phyloP scores from a whole-genome alignment of 2,888 invertebrate genomes.

The Aporophyla nigra region DNA sequence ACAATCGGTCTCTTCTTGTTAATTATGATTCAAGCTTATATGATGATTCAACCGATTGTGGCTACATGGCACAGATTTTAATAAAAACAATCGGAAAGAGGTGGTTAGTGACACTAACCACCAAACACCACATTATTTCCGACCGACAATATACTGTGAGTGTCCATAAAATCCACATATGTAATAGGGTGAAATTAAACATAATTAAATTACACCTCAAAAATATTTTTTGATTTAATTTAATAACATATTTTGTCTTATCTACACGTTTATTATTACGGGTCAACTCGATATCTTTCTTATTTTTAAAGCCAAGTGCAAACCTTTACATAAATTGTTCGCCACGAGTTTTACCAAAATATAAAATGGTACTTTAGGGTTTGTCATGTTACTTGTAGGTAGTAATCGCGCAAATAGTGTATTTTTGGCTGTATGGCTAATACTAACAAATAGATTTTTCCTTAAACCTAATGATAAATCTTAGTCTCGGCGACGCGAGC shows the following conservation, averaged over 20 bases:
- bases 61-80: too few species aligned
- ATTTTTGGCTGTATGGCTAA: not conserved
- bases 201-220: not conserved
- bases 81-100: too few species aligned
- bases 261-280: not conserved
- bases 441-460: not conserved
- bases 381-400: not conserved
- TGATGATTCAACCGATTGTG: too few species aligned
- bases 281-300: not conserved
- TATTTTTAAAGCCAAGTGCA: not conserved
- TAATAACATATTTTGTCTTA: not conserved
- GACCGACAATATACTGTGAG: not conserved
- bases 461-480: constrained; percentile 51
- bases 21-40: too few species aligned
- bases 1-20: too few species aligned
- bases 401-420: not conserved
- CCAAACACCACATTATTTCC: not conserved
- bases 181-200: not conserved
- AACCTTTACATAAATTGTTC: not conserved
- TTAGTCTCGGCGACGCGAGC: constrained; percentile 80
- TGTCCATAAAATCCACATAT: not conserved
- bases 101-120: too few species aligned
- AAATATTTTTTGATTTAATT: not conserved
- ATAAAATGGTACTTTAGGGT: not conserved
- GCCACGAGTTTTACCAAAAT: not conserved